Conservation (phyloP, 1,140 invertebrate genomes). For the Hermatobates lingyangjiaoensis region DNA sequence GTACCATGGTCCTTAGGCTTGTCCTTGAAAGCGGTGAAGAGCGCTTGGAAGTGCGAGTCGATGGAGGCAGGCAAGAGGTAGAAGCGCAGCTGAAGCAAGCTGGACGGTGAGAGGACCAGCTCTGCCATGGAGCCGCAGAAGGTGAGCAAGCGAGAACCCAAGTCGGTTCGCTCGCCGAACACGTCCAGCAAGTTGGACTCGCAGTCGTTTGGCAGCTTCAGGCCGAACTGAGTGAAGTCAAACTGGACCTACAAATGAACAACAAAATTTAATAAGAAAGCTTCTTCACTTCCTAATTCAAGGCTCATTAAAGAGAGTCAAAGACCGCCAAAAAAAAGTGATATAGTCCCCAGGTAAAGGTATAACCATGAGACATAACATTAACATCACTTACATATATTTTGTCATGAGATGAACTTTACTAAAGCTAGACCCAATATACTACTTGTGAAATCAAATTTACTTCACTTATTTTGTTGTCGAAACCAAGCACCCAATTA, state of each 20-base stretch:
- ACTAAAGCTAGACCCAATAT: no score
- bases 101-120: constrained; percentile 35
- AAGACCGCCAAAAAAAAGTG: no score
- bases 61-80: constrained; percentile 23
- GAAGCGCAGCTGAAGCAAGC: constrained; percentile 39
- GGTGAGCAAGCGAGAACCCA: constrained; percentile 36
- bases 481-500: no score
- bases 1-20: constrained; percentile 20
- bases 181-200: constrained; percentile 64
- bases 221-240: constrained; percentile 41
- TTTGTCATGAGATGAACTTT: no score
- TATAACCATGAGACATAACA: no score
- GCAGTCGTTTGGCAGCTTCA: constrained; percentile 61
- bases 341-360: no score
- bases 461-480: no score
- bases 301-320: no score
- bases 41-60: constrained; percentile 43
- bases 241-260: constrained; percentile 46
- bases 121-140: constrained; percentile 66
- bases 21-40: constrained; percentile 54
- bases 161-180: constrained; percentile 43
- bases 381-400: no score
- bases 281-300: no score
- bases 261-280: no score
- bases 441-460: no score